Percentiles rank a stretch among this genome's conserved stretches.
Conservation (phyloP, 2,113 vertebrate species). For the Pterocles gutturalis region DNA sequence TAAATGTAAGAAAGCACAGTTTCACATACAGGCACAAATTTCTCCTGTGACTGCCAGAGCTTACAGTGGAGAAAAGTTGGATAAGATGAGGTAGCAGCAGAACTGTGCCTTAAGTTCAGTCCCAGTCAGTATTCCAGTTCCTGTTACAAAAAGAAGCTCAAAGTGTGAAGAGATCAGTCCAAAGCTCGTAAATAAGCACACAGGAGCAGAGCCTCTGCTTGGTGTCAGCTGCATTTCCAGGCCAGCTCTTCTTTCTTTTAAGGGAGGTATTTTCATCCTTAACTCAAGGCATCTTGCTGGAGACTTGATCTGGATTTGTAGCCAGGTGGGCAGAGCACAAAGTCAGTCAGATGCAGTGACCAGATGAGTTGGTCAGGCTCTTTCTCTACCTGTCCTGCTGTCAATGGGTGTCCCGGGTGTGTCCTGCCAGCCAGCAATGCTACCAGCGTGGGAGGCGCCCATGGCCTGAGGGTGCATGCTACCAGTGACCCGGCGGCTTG, state of each 20-base stretch:
- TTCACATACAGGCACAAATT: background rate
- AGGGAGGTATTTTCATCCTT: background rate
- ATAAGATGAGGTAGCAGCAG: background rate
- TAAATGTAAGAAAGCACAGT: background rate
- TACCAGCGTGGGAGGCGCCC: background rate
- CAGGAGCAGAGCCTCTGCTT: background rate
- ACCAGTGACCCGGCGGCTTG: rapidly evolving
- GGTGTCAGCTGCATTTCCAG: background rate
- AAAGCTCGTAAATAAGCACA: background rate
- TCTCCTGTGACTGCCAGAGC: background rate
- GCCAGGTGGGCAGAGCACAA: background rate
- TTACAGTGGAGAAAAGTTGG: background rate
- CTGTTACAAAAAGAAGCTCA: background rate
- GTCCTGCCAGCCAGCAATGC: background rate
- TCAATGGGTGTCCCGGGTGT: background rate
- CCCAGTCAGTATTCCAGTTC: background rate
- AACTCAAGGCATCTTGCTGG: background rate
- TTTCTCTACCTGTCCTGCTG: background rate
- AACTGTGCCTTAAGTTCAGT: background rate
- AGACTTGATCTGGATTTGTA: background rate
- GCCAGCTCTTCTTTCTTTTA: background rate
- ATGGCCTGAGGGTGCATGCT: background rate
- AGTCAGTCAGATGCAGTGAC: background rate
- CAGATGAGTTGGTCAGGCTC: background rate
- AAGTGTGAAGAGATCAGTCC: background rate